These are phyloP conservation scores for Macroramphosus scolopax DNA, from an alignment of 2,797 vertebrate genomes.

Conservation along the genomic window DNA sequence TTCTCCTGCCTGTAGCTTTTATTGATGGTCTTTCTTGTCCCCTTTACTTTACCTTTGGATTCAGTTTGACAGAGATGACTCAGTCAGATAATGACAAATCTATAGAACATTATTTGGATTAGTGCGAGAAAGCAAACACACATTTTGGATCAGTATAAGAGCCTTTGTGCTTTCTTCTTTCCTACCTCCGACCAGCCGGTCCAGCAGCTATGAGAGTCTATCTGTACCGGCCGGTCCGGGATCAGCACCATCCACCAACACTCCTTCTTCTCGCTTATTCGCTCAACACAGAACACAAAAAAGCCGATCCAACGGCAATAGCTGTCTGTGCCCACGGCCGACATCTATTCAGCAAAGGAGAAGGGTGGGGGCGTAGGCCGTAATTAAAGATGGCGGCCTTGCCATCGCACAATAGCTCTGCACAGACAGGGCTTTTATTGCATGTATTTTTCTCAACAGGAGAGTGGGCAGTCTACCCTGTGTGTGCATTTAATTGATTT, in stretches of 20 bases:
- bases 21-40: conserved; percentile 39
- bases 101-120: no score
- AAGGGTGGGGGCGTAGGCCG: conserved; percentile 70
- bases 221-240: conserved; percentile 8
- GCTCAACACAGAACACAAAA: conserved; percentile 49
- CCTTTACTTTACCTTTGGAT: no score
- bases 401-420: conserved; percentile 70
- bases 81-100: no score
- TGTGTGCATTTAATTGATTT: conserved; percentile 76
- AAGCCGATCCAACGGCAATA: conserved; percentile 57
- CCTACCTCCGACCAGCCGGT: conserved; percentile 1
- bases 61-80: no score
- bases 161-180: conserved; percentile 1
- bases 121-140: no score
- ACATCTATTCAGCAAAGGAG: conserved; percentile 72
- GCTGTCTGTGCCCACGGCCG: conserved; percentile 70
- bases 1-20: conserved; percentile 28
- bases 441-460: conserved; percentile 74
- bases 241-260: conserved; percentile 35
- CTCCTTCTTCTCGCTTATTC: conserved; percentile 40
- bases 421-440: conserved; percentile 71
- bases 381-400: conserved; percentile 79
- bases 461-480: conserved; percentile 75
- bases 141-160: no score
- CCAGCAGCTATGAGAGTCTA: conserved; percentile 16